phyloP scores from a whole-genome alignment of 2,888 invertebrate genomes.

The Noctua pronuba region DNA sequence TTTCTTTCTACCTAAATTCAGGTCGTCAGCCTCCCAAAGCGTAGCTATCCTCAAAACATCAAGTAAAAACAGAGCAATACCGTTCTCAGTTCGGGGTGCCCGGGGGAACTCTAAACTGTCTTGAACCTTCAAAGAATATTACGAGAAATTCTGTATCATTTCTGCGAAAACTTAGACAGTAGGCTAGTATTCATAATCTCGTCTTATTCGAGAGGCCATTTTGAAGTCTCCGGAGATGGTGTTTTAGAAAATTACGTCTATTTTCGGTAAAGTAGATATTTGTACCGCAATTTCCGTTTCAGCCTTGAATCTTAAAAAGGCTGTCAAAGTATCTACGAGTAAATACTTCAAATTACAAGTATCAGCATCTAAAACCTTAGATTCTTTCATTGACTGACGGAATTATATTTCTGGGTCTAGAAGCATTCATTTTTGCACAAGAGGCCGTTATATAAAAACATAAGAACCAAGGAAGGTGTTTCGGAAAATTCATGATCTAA shows the following conservation, averaged over 20 bases:
- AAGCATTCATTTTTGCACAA: not conserved
- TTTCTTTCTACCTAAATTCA: not conserved
- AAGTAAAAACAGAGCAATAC: constrained; percentile 34
- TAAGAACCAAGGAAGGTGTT: not conserved
- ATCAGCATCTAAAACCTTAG: not conserved
- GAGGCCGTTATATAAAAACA: not conserved
- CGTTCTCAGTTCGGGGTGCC: not conserved
- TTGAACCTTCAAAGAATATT: constrained; percentile 52
- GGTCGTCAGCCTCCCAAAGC: not conserved
- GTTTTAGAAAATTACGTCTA: not conserved
- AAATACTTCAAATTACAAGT: not conserved
- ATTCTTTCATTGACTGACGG: not conserved
- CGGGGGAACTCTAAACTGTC: constrained; percentile 42
- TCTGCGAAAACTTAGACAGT: constrained; percentile 18
- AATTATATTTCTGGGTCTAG: not conserved
- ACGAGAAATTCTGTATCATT: constrained; percentile 34
- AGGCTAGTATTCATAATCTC: constrained; percentile 42
- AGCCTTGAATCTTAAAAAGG: no score
- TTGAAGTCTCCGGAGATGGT: constrained; percentile 8
- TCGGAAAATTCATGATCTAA: not conserved
- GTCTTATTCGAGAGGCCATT: constrained; percentile 5
- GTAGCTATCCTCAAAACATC: constrained; percentile 23
- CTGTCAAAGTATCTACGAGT: not conserved
- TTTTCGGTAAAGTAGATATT: constrained; percentile 4
- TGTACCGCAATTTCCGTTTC: not conserved